These are phyloP conservation scores for Phainopepla nitens DNA, from an alignment of 2,113 vertebrate genomes.

Conservation along the genomic window DNA sequence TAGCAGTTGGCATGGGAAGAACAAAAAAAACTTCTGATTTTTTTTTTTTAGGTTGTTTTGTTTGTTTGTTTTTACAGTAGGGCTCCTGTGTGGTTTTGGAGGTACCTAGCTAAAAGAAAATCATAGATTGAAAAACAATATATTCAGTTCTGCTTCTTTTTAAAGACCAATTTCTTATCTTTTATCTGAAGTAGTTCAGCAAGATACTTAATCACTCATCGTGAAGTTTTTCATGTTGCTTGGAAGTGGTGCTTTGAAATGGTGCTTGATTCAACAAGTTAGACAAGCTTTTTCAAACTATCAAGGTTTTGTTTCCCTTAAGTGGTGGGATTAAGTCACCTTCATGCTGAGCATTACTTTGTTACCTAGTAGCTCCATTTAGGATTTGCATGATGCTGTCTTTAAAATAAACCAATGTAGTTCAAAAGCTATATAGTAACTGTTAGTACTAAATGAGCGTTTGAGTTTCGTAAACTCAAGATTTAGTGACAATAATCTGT, in stretches of 20 bases:
- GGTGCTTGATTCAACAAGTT: background rate
- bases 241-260: background rate
- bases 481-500: background rate
- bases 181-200: background rate
- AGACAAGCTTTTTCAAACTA: background rate
- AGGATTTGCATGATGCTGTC: background rate
- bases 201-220: background rate
- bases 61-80: background rate
- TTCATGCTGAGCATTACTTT: background rate
- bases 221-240: background rate
- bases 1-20: background rate
- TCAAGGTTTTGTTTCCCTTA: background rate
- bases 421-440: background rate
- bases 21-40: background rate
- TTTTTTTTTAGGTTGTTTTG: background rate
- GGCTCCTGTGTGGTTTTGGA: background rate
- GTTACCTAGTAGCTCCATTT: background rate
- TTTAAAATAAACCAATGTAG: background rate
- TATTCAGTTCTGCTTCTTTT: background rate
- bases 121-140: background rate
- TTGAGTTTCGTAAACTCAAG: background rate
- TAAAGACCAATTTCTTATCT: background rate
- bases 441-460: background rate
- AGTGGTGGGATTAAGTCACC: background rate
- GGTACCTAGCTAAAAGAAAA: background rate